Percentiles rank a stretch among this genome's conserved stretches.
phyloP scores from a whole-genome alignment of 2,888 invertebrate species.

The Catotricha subobsoleta region DNA sequence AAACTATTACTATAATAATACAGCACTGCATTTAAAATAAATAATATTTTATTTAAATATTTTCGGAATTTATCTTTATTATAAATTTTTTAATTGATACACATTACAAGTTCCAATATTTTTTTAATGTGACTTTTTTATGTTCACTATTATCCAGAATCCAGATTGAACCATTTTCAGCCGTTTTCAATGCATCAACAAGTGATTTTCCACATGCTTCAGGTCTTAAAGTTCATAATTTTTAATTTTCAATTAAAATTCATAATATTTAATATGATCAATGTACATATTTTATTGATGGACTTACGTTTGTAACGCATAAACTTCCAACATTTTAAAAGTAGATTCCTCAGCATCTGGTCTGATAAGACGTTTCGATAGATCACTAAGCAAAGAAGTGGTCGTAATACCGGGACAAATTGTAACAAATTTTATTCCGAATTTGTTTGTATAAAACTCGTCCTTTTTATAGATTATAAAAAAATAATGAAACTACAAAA shows the following conservation, averaged over 20 bases:
- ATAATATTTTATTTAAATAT: no score
- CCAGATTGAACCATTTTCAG: constrained; percentile 1
- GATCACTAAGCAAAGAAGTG: not conserved
- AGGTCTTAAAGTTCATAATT: not conserved
- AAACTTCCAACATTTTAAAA: not conserved
- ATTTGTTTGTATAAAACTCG: not conserved
- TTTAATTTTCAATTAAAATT: not conserved
- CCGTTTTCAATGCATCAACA: not conserved
- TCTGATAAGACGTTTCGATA: not conserved
- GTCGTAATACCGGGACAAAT: constrained; percentile 6
- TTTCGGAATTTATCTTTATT: no score
- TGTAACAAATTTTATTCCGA: constrained; percentile 3
- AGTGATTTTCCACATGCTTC: not conserved
- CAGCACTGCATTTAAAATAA: no score
- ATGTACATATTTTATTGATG: no score
- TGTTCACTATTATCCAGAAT: no score
- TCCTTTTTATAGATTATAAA: no score
- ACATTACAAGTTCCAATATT: no score
- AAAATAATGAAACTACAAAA: no score
- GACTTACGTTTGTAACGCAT: constrained; percentile 1
- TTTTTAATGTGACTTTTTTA: no score
- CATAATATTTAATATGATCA: not conserved
- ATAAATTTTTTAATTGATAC: no score
- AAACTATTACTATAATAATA: no score
- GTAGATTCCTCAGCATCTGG: not conserved